phyloP scores from a whole-genome alignment of 2,888 invertebrate species.

The Monochamus alternatus region DNA sequence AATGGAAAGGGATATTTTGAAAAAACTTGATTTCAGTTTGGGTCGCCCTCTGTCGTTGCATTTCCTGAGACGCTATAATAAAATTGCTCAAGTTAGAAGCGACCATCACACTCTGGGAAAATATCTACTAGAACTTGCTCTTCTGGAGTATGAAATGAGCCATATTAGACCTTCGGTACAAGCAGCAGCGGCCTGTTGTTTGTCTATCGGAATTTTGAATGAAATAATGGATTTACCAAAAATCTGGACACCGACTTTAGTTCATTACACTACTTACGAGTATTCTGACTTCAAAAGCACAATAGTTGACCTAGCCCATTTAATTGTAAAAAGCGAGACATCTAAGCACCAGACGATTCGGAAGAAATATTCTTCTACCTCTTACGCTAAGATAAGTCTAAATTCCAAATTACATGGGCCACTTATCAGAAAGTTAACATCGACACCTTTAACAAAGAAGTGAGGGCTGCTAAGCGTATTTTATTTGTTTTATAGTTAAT shows the following conservation, averaged over 20 bases:
- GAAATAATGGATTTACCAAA: slow-evolving; percentile 68
- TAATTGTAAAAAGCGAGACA: slow-evolving; percentile 80
- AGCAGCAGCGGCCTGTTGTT: slow-evolving; percentile 86
- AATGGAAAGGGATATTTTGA: slow-evolving; percentile 88
- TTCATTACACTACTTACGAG: slow-evolving; percentile 84
- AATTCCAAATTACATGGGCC: slow-evolving; percentile 77
- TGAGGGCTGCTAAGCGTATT: neutral
- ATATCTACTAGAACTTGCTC: slow-evolving; percentile 89
- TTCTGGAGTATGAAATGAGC: slow-evolving; percentile 86
- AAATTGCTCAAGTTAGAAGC: slow-evolving; percentile 77
- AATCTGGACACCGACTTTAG: slow-evolving; percentile 84
- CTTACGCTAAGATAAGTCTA: slow-evolving; percentile 78
- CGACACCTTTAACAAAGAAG: slow-evolving; percentile 32
- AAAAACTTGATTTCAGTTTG: slow-evolving; percentile 84
- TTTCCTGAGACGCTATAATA: slow-evolving; percentile 86
- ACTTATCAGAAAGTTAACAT: slow-evolving; percentile 60
- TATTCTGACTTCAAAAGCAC: slow-evolving; percentile 80
- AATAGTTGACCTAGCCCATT: slow-evolving; percentile 79
- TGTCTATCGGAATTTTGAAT: slow-evolving; percentile 77
- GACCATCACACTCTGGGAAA: slow-evolving; percentile 77
- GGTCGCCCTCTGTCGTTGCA: slow-evolving; percentile 91
- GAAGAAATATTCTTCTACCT: slow-evolving; percentile 77
- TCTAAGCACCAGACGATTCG: slow-evolving; percentile 82
- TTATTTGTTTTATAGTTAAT: slow-evolving; percentile 23
- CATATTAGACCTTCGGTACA: slow-evolving; percentile 87